These are phyloP conservation scores for Apotomis capreana DNA, from an alignment of 2,888 invertebrate species.

Conservation along the genomic window DNA sequence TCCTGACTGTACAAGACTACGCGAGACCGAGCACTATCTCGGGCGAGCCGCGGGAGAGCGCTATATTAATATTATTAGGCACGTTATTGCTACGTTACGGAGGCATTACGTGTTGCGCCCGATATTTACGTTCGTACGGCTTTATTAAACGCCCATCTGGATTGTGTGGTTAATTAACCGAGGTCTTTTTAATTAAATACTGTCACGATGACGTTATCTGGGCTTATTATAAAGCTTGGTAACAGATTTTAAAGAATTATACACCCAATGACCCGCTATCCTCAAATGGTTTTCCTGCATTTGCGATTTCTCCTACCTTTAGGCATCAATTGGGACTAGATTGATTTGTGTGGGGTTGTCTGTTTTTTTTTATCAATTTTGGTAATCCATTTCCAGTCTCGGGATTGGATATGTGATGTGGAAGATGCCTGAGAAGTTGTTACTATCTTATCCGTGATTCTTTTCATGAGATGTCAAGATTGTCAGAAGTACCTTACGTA, in stretches of 20 bases:
- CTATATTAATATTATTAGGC: slow-evolving; percentile 58
- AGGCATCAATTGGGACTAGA: too few relatives aligned
- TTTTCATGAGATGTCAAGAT: too few relatives aligned
- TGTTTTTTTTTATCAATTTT: too few relatives aligned
- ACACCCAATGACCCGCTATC: background rate
- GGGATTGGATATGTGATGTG: too few relatives aligned
- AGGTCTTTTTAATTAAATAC: slow-evolving; percentile 4
- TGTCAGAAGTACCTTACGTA: too few relatives aligned
- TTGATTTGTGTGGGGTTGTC: too few relatives aligned
- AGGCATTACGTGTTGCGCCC: slow-evolving; percentile 43
- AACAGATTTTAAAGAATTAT: background rate
- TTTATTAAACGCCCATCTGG: slow-evolving; percentile 23
- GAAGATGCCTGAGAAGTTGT: too few relatives aligned
- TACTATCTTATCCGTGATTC: too few relatives aligned
- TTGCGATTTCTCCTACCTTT: too few relatives aligned
- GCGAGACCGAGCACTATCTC: slow-evolving; percentile 35
- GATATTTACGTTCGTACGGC: slow-evolving; percentile 26
- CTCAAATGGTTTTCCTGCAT: background rate
- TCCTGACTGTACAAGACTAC: background rate
- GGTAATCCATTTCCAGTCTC: too few relatives aligned
- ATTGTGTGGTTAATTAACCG: slow-evolving; percentile 4
- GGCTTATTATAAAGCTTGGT: background rate
- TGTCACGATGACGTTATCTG: background rate
- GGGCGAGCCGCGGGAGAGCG: slow-evolving; percentile 61
- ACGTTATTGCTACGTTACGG: slow-evolving; percentile 42